Base-by-base conservation (phyloP, 2,797 vertebrate genomes). In the Rhyacichthys aspro region DNA sequence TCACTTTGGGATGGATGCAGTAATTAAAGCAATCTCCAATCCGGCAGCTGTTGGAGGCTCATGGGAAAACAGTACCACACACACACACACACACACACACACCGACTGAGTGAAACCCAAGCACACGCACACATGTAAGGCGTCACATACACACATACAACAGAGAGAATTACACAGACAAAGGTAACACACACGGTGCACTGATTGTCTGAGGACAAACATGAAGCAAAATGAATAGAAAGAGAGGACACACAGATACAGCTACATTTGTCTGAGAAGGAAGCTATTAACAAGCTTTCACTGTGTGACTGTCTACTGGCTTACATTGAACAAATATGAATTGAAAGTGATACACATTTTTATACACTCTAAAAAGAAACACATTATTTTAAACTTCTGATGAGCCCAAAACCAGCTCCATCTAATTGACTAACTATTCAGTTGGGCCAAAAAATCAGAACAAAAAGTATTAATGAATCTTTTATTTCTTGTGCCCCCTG, bases 21-120 rank as follows among this genome's bases (percentile, higher is more conserved):
- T 87, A 84, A 89, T 89, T 84, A 86, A 82, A 84, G 58, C 70
- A 79, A 82, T 82, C 67, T 84, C 47, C 55, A 68, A 63, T 45
- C 48, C 69, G 38, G 61, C 66, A 79, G 55, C 79, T 71, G 57
- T 72, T 37, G 59, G 61, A 46, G 43, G 67, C 63, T 52, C 76
- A 70, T 37, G 43, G 23, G 70, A 54, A 59, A 44, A 57, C 50
- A 5, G 43, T 11, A 47, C 44, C 59, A 68, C 63, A 67, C 56
- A 59, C 45, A 36, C 17, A 41, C 33, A 43, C 44, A 48, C 11
- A 59, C 44, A 75, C 42, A 56, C 45, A 68, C 45, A 39, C 42
- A 38, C 23, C 23, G 23, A 28, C 23, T 28, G 23, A 28, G 23
- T 28, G 23, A 28, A 28, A 28, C 9, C 1, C 33, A 37, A 1